These are phyloP conservation scores for Steinernema hermaphroditum DNA, from an alignment of 2,888 invertebrate genomes.

Conservation along the genomic window DNA sequence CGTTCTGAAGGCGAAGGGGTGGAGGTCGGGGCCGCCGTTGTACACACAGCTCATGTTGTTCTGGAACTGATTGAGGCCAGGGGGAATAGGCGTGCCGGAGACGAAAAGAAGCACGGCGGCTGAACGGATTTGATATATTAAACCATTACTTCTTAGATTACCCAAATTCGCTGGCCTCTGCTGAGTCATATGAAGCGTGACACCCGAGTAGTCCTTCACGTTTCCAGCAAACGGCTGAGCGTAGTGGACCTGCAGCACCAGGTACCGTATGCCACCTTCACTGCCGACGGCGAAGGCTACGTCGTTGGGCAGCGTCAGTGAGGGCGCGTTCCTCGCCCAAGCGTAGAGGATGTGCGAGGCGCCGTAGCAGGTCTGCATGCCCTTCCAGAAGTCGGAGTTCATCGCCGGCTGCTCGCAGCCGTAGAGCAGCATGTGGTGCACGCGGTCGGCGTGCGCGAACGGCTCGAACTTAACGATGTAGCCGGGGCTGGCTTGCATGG, in stretches of 20 bases:
- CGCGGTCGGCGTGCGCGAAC: conserved; percentile 70
- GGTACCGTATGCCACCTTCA: conserved; percentile 69
- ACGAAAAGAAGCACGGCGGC: conserved; percentile 68
- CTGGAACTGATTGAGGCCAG: conserved; percentile 67
- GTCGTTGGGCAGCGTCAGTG: conserved; percentile 70
- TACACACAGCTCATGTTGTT: conserved; percentile 70
- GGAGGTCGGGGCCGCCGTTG: conserved; percentile 66
- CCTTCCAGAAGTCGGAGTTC: conserved; percentile 70
- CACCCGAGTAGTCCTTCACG: conserved; percentile 68
- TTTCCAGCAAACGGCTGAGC: conserved; percentile 65
- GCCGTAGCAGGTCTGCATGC: conserved; percentile 67
- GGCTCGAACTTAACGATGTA: conserved; percentile 69
- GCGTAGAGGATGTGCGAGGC: conserved; percentile 71
- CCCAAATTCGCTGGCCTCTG: conserved; percentile 49
- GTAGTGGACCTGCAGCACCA: conserved; percentile 70
- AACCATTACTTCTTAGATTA: not conserved
- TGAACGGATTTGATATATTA: conserved; percentile 12
- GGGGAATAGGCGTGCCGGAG: conserved; percentile 66
- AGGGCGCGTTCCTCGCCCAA: conserved; percentile 73
- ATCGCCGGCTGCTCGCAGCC: conserved; percentile 70
- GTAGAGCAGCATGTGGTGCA: conserved; percentile 73
- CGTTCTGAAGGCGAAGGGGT: conserved; percentile 69
- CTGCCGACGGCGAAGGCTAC: conserved; percentile 72
- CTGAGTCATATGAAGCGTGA: conserved; percentile 65
- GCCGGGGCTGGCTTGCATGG: conserved; percentile 58